Evolutionary conservation across 2,888 invertebrate species (phyloP).

Genomic region (Disparrhopalites patrizii): DNA sequence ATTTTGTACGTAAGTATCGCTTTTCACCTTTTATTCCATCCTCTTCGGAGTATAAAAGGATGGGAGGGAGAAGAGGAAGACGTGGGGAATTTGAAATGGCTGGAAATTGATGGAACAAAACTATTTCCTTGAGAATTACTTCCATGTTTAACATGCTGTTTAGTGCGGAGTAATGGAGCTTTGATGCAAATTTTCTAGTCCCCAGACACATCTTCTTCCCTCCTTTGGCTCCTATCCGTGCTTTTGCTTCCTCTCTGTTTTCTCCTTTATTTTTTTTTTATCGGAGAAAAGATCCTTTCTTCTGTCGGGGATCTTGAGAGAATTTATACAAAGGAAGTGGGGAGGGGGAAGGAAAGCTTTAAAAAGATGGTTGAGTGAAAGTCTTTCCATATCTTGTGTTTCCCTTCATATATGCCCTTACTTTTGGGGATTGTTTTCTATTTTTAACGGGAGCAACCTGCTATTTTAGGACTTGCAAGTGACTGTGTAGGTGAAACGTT

Average conservation of each 20-base stretch:
- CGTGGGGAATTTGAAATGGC: conserved; percentile 1
- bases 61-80: background rate
- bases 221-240: too few relatives aligned
- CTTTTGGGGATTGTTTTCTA: background rate
- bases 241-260: too few relatives aligned
- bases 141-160: conserved; percentile 8
- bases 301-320: too few relatives aligned
- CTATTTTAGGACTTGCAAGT: background rate
- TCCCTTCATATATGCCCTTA: too few relatives aligned
- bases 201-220: background rate
- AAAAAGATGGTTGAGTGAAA: background rate
- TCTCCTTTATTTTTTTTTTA: too few relatives aligned
- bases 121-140: conserved; percentile 3
- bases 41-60: too few relatives aligned
- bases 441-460: background rate
- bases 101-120: background rate
- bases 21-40: too few relatives aligned
- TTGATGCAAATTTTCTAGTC: background rate
- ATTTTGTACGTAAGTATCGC: too few relatives aligned
- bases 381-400: background rate
- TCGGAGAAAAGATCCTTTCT: too few relatives aligned
- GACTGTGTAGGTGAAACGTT: background rate
- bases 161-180: background rate
- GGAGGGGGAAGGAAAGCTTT: too few relatives aligned
- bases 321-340: too few relatives aligned